Evolutionary conservation across 2,113 vertebrate species (phyloP), one percentile per base, ranked within the genome.

Genomic region (Cromileptes altivelis): DNA sequence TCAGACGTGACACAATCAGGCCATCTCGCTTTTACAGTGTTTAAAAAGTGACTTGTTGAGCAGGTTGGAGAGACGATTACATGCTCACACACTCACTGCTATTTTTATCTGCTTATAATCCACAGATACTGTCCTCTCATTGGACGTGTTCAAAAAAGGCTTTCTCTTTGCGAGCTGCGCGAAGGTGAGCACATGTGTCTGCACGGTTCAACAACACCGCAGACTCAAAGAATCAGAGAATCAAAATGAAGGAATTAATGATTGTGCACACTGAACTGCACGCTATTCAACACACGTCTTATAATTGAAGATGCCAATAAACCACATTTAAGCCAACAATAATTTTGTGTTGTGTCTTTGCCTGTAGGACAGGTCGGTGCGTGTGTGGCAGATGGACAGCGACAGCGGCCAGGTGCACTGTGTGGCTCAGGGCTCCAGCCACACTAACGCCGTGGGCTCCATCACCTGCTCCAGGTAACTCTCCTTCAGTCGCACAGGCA

Each of bases 111-210:
- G 4, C 45, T 78, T 70, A 1, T 79, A 53, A 58, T 75, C 79
- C 86, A 56, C 90, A 99, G 98, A 99, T 70, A 98, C 95, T 0
- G 91, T 99, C 79, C 91, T 99, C 75, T 97, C 97, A 21, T 25
- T 99, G 89, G 98, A 99, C 1, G 97, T 99, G 69, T 99, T 99
- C 94, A 96, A 92, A 52, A 99, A 97, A 70, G 97, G 95, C 6
- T 85, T 85, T 68, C 91, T 97, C 47, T 99, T 99, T 17, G 96
- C 95, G 64, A 99, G 97, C 93, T 97, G 97, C 85, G 95, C 97
- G 3, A 99, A 99, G 98, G 98, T 99, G 74, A 89, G 77, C 27
- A 1, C 6, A 18, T 2, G 2, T 30, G 37, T 55, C 4, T 11
- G 40, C 58, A 55, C 3, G 11, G 0, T 42, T 42, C 56, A 42